Percentiles rank a stretch among this genome's conserved stretches.
Conservation (phyloP, 2,113 vertebrate species). For the Mugil cephalus region DNA sequence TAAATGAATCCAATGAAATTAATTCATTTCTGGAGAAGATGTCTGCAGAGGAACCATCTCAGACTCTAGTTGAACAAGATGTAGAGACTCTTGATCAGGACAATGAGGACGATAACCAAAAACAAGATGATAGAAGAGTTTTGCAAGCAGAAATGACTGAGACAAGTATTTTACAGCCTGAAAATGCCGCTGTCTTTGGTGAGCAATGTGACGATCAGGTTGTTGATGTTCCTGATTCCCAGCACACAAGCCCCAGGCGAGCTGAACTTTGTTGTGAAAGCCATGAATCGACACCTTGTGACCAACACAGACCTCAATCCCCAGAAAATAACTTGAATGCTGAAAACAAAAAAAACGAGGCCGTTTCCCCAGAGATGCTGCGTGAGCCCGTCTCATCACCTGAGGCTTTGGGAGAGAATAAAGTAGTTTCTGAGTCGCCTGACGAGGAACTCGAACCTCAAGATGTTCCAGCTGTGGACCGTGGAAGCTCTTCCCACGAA, state of each 20-base stretch:
- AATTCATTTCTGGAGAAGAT: conserved; percentile 3
- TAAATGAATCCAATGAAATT: conserved; percentile 1
- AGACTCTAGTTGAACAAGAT: not conserved
- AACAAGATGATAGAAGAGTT: not conserved
- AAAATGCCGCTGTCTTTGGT: not conserved
- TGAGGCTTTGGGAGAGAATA: conserved; percentile 28
- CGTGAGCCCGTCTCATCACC: not conserved
- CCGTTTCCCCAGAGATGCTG: not conserved
- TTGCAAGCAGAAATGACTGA: not conserved
- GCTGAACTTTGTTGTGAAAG: not conserved
- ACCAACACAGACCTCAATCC: not conserved
- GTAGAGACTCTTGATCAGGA: conserved; percentile 3
- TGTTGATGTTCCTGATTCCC: not conserved
- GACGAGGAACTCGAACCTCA: conserved; percentile 31
- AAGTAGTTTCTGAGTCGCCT: conserved; percentile 31
- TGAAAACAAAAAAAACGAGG: conserved; percentile 7
- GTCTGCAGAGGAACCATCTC: conserved; percentile 9
- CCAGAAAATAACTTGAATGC: not conserved
- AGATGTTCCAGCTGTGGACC: not conserved
- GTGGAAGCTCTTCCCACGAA: conserved; percentile 15
- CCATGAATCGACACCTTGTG: not conserved
- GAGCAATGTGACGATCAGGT: not conserved
- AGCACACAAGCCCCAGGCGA: not conserved
- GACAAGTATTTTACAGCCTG: not conserved
- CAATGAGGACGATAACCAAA: not conserved